These are phyloP conservation scores for Sinohyriopsis cumingii DNA, from an alignment of 2,888 invertebrate genomes.

Conservation along the genomic window DNA sequence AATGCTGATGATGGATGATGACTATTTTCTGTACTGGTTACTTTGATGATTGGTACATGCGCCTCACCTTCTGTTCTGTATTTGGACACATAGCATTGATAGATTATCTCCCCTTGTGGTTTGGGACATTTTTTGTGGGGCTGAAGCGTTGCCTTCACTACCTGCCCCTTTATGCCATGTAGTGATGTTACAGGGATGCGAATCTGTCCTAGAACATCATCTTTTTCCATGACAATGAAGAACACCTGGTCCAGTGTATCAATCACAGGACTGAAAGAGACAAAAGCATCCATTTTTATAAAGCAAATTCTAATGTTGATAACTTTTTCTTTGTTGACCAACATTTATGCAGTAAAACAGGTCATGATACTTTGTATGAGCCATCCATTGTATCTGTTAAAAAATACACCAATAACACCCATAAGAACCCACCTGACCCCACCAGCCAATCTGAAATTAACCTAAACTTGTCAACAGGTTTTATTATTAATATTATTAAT, in stretches of 20 bases:
- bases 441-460: too few relatives aligned
- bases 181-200: slow-evolving; percentile 58
- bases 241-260: slow-evolving; percentile 58
- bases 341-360: too few relatives aligned
- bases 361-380: too few relatives aligned
- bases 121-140: slow-evolving; percentile 67
- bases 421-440: too few relatives aligned
- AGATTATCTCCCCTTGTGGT: slow-evolving; percentile 65
- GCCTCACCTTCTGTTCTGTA: slow-evolving; percentile 38
- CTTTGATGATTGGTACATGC: slow-evolving; percentile 27
- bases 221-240: slow-evolving; percentile 66
- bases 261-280: slow-evolving; percentile 53
- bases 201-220: slow-evolving; percentile 65
- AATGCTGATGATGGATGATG: slow-evolving; percentile 35
- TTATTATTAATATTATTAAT: too few relatives aligned
- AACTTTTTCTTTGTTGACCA: too few relatives aligned
- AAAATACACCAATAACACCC: too few relatives aligned
- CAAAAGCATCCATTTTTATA: neutral
- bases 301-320: too few relatives aligned
- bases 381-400: too few relatives aligned
- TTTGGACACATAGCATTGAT: slow-evolving; percentile 66
- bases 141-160: slow-evolving; percentile 51
- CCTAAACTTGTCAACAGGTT: too few relatives aligned
- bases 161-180: slow-evolving; percentile 49
- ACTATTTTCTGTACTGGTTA: slow-evolving; percentile 16